Conservation (phyloP, 2,113 vertebrate species). For the Poecilia latipinna region DNA sequence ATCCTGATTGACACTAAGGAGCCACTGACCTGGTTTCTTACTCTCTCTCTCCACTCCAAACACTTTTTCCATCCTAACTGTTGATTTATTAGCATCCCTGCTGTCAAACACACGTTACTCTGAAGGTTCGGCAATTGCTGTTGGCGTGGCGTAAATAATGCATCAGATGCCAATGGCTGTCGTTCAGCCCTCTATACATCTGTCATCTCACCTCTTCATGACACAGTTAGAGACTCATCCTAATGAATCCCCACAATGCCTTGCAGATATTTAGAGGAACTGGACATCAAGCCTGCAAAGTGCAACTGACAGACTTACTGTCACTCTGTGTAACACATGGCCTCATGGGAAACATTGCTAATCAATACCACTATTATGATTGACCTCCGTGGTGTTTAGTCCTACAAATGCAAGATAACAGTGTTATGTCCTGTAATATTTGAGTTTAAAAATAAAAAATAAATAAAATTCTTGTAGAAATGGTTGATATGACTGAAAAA, state of each 20-base stretch:
- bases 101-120: constrained; percentile 18
- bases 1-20: constrained; percentile 26
- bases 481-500: background rate
- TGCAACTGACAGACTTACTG: constrained; percentile 23
- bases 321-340: background rate
- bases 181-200: constrained; percentile 57
- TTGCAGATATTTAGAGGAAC: constrained; percentile 38
- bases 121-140: constrained; percentile 43
- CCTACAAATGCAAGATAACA: background rate
- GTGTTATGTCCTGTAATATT: background rate
- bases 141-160: constrained; percentile 60
- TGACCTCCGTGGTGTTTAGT: constrained; percentile 4
- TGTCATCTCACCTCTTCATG: constrained; percentile 50
- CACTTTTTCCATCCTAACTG: constrained; percentile 9
- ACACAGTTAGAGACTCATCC: constrained; percentile 33
- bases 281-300: constrained; percentile 16
- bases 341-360: background rate
- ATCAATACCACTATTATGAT: background rate
- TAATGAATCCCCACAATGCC: constrained; percentile 57
- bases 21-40: constrained; percentile 22
- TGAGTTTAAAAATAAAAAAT: background rate
- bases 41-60: constrained; percentile 3
- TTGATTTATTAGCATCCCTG: constrained; percentile 55
- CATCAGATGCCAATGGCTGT: constrained; percentile 61
- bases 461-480: background rate